Conservation (phyloP, 2,797 vertebrate genomes). For the Hephaestus fuliginosus region DNA sequence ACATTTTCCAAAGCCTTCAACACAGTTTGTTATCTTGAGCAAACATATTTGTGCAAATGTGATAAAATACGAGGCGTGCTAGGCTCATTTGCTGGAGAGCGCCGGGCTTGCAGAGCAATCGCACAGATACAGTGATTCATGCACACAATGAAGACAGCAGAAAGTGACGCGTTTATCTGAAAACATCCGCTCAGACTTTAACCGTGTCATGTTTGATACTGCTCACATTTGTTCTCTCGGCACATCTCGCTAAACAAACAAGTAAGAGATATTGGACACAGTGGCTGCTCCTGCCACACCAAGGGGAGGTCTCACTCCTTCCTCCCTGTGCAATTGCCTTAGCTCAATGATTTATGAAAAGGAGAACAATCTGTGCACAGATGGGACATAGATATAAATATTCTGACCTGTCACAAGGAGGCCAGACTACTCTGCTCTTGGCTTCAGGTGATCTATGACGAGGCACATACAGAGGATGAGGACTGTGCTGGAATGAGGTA, state of each 20-base stretch:
- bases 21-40: slow-evolving; percentile 46
- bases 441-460: slow-evolving; percentile 62
- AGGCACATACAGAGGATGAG: slow-evolving; percentile 5
- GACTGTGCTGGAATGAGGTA: slow-evolving; percentile 19
- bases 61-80: slow-evolving; percentile 29
- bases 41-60: slow-evolving; percentile 55
- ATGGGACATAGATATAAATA: slow-evolving; percentile 84
- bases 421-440: slow-evolving; percentile 44
- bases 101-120: slow-evolving; percentile 27
- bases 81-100: slow-evolving; percentile 46
- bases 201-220: slow-evolving; percentile 65
- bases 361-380: slow-evolving; percentile 80
- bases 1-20: slow-evolving; percentile 4
- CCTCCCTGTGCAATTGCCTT: slow-evolving; percentile 84
- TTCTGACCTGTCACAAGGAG: slow-evolving; percentile 73
- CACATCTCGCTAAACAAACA: slow-evolving; percentile 76
- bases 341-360: slow-evolving; percentile 86
- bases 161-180: slow-evolving; percentile 66
- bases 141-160: slow-evolving; percentile 48
- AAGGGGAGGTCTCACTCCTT: slow-evolving; percentile 70
- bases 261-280: slow-evolving; percentile 66
- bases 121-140: slow-evolving; percentile 60
- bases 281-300: slow-evolving; percentile 65
- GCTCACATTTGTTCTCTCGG: slow-evolving; percentile 68
- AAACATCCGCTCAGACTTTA: slow-evolving; percentile 67